A percentile compares a stretch with the other conserved stretches of the same genome.
phyloP scores from a whole-genome alignment of 2,888 invertebrate species.

The Lasioglossum vierecki region DNA sequence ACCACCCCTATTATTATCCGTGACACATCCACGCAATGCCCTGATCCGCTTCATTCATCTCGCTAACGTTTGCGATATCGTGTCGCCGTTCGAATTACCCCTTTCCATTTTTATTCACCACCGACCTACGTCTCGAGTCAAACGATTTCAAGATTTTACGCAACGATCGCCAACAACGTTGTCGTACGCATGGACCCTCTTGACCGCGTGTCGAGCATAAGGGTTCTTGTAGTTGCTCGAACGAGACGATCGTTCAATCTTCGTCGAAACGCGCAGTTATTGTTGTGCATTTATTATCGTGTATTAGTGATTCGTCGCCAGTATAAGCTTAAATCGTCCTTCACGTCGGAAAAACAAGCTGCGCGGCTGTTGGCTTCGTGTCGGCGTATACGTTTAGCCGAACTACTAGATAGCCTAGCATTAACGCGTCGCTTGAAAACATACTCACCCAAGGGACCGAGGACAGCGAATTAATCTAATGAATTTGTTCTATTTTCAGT shows the following conservation, averaged over 20 bases:
- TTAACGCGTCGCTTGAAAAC: background rate
- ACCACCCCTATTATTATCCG: conserved; percentile 70
- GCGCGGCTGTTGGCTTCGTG: background rate
- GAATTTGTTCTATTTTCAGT: conserved; percentile 74
- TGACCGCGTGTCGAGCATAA: background rate
- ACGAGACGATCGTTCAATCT: background rate
- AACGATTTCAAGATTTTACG: conserved; percentile 3
- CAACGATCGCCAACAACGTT: background rate
- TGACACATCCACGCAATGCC: conserved; percentile 62
- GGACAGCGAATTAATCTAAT: conserved; percentile 10
- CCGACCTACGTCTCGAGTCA: background rate
- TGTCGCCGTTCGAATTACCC: background rate
- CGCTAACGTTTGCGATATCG: conserved; percentile 21
- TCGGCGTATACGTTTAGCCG: conserved; percentile 2
- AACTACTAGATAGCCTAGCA: background rate
- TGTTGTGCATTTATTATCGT: background rate
- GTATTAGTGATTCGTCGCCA: background rate
- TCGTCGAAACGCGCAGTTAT: background rate
- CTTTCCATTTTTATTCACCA: background rate
- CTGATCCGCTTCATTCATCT: conserved; percentile 60
- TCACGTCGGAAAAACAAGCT: background rate
- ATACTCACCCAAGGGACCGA: background rate
- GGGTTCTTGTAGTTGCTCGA: background rate
- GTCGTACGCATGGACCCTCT: no score
- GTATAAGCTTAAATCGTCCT: background rate